These are phyloP conservation scores for Spodoptera picta DNA, from an alignment of 2,888 invertebrate species.

Conservation along the genomic window DNA sequence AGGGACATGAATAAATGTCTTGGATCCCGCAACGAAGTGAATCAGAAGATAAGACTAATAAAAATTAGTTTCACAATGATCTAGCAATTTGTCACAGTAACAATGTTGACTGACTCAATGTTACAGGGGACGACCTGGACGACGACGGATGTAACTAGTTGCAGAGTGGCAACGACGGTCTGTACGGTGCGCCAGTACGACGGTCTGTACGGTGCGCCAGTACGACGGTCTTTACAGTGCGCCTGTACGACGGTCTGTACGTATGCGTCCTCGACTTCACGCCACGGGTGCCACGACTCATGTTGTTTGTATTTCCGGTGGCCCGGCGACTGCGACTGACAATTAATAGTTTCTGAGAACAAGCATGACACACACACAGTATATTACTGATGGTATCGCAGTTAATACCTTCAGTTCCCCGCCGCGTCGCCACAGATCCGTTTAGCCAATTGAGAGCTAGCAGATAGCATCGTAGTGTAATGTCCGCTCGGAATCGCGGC, in stretches of 20 bases:
- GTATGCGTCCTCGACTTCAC: conserved; percentile 3
- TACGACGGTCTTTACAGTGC: no score
- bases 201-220: no score
- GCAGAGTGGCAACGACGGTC: no score
- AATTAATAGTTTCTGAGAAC: conserved; percentile 61
- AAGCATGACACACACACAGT: conserved; percentile 26
- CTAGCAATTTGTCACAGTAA: no score
- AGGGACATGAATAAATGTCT: no score
- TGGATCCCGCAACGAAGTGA: no score
- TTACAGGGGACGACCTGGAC: no score
- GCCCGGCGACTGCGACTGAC: conserved; percentile 28
- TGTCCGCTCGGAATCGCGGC: conserved; percentile 36
- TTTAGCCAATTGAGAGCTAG: conserved; percentile 49
- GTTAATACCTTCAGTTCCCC: conserved; percentile 46
- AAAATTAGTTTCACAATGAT: no score
- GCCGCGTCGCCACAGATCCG: conserved; percentile 27
- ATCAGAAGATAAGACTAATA: not conserved
- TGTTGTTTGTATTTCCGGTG: conserved; percentile 56
- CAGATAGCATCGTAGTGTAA: conserved; percentile 53
- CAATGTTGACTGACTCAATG: no score
- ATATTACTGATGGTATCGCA: conserved; percentile 37
- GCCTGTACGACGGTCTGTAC: no score
- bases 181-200: no score
- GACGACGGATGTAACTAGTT: no score
- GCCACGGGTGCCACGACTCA: conserved; percentile 39